Base-by-base conservation (phyloP, 2,888 invertebrate genomes). In the Urechis unicinctus region DNA sequence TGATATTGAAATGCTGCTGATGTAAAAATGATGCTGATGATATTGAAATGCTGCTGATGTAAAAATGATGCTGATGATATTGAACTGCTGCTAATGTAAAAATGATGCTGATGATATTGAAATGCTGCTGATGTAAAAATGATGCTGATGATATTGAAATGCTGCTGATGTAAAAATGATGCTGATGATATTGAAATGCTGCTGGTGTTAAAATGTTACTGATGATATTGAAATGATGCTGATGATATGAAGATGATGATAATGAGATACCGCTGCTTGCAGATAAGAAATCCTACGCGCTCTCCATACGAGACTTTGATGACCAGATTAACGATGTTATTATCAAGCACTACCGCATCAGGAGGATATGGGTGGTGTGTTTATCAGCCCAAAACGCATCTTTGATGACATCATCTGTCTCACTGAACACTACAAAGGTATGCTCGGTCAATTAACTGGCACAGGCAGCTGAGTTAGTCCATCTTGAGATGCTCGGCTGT, bases 341-440 rank as follows among this genome's bases (percentile, higher is more conserved):
- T 13, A 62, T 64, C 31, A 60, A 64, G 42, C 97, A 98, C 79
- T 98, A 98, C 81, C 94, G 96, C 81, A 96, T 98, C 72, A 91
- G 5, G 81, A 96, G 71, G 95, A 95, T 72, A 71, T 75, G 58
- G 92, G 94, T 76, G 94, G 95, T 36, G 95, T 88, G 76, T 98
- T 90, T 76, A 97, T 98, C 69, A 95, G 95, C 60, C 93, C 95
- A 57, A 89, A 93, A 79, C 91, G 93, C 80, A 92, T 92, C n/a
- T 97, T 97, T 80, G 86, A 88, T 45, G 88, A 90, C 52, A 83
- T 98, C 60, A 88, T 91, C 53, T 94, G 94, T 62, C 84, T 98
- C 59, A 93, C 97, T 60, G 85, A 88, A 81, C 94, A 94, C 61
- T 98, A 98, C 81, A 89, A 90, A 78, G 91, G 96, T 96, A 81